Evolutionary conservation across 2,888 invertebrate genomes (phyloP).

Genomic region (Agonum fuliginosum): DNA sequence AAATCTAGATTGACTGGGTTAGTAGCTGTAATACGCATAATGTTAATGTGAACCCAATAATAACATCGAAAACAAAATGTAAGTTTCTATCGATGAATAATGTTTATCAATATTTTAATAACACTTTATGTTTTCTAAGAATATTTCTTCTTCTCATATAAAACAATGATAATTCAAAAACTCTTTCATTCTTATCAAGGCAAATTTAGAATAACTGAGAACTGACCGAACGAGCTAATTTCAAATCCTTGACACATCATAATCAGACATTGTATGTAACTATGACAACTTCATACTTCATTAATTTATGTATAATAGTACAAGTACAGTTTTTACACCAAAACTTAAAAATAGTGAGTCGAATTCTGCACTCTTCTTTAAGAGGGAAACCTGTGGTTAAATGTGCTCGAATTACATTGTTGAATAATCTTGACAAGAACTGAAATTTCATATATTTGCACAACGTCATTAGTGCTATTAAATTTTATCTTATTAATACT

Average conservation of each 20-base stretch:
- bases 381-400: too few relatives aligned
- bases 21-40: conserved; percentile 15
- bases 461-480: too few relatives aligned
- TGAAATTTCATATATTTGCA: too few relatives aligned
- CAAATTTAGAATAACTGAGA: neutral
- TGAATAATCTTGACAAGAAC: too few relatives aligned
- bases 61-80: neutral
- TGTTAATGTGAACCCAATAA: conserved; percentile 3
- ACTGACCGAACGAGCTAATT: neutral
- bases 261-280: neutral
- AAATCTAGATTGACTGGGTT: too few relatives aligned
- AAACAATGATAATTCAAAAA: conserved; percentile 11
- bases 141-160: neutral
- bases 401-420: too few relatives aligned
- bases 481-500: too few relatives aligned
- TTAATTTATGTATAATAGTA: conserved; percentile 12
- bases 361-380: too few relatives aligned
- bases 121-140: conserved; percentile 1
- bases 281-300: neutral
- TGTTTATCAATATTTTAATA: neutral
- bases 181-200: conserved; percentile 3
- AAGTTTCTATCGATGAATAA: conserved; percentile 11
- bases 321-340: too few relatives aligned
- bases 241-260: conserved; percentile 6
- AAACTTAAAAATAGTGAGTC: too few relatives aligned